Percentiles rank a stretch among this genome's conserved stretches.
Evolutionary conservation across 1,140 invertebrate genomes (phyloP).

Genomic region (Ceratina japonica): DNA sequence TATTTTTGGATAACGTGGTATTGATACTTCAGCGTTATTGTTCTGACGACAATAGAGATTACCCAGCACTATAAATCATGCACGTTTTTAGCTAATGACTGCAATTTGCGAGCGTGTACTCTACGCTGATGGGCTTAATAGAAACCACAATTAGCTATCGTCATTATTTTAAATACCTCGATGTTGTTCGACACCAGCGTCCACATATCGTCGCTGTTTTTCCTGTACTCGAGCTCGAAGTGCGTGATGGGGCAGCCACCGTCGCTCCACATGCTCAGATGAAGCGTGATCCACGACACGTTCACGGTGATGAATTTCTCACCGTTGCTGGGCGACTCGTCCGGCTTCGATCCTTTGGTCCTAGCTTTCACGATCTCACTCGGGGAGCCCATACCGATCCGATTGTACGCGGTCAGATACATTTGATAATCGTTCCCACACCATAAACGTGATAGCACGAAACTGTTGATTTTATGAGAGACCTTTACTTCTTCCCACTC

Average conservation of each 20-base stretch:
- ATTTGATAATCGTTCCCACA: slow-evolving; percentile 93
- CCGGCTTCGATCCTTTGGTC: slow-evolving; percentile 91
- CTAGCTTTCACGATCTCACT: slow-evolving; percentile 91
- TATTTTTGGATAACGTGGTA: too few relatives aligned
- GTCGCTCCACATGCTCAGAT: slow-evolving; percentile 93
- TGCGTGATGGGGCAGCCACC: slow-evolving; percentile 93
- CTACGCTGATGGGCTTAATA: too few relatives aligned
- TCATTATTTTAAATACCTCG: slow-evolving; percentile 70
- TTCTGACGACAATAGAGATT: too few relatives aligned
- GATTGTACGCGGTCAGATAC: slow-evolving; percentile 93
- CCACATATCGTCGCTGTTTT: slow-evolving; percentile 80
- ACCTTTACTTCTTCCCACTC: slow-evolving; percentile 93
- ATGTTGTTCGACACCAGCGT: slow-evolving; percentile 82
- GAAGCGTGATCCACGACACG: slow-evolving; percentile 92
- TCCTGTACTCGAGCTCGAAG: slow-evolving; percentile 90
- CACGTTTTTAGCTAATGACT: too few relatives aligned
- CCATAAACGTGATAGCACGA: slow-evolving; percentile 89
- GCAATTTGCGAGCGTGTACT: too few relatives aligned
- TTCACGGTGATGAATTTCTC: slow-evolving; percentile 90
- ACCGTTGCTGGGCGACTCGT: slow-evolving; percentile 82
- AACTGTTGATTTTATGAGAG: slow-evolving; percentile 87
- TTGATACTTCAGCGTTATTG: too few relatives aligned
- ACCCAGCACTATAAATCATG: too few relatives aligned
- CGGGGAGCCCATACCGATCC: slow-evolving; percentile 91
- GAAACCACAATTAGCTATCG: not conserved